Evolutionary conservation across 2,888 invertebrate genomes (phyloP).

Genomic region (Catocala nupta): DNA sequence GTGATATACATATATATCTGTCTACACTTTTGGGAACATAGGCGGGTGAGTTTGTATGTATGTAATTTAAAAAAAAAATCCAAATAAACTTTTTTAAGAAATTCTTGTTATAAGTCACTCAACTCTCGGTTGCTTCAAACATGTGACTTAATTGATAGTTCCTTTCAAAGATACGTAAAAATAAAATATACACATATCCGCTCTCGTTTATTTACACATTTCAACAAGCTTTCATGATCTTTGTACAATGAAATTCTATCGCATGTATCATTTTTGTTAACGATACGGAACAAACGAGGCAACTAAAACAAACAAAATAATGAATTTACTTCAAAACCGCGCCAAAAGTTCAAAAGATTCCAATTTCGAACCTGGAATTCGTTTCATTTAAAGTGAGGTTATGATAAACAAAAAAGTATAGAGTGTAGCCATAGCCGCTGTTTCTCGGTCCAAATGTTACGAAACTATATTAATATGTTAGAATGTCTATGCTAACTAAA

Average conservation of each 20-base stretch:
- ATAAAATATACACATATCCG: constrained; percentile 31
- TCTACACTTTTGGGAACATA: no score
- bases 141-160: constrained; percentile 34
- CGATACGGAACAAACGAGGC: constrained; percentile 25
- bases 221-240: constrained; percentile 35
- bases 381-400: constrained; percentile 26
- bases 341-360: constrained; percentile 48
- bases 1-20: no score
- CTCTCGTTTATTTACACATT: constrained; percentile 32
- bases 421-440: not conserved
- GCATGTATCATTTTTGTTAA: constrained; percentile 28
- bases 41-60: no score
- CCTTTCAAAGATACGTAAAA: constrained; percentile 25
- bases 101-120: constrained; percentile 6
- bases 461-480: constrained; percentile 24
- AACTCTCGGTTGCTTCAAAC: constrained; percentile 12
- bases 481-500: constrained; percentile 20
- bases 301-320: constrained; percentile 29
- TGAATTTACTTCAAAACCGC: constrained; percentile 26
- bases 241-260: constrained; percentile 31
- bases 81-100: not conserved
- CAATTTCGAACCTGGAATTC: constrained; percentile 38
- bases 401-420: constrained; percentile 24
- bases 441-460: constrained; percentile 24
- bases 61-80: no score